Evolutionary conservation across 1,140 invertebrate genomes (phyloP), one percentile per base, ranked within the genome.

Genomic region (Bombus confusus): DNA sequence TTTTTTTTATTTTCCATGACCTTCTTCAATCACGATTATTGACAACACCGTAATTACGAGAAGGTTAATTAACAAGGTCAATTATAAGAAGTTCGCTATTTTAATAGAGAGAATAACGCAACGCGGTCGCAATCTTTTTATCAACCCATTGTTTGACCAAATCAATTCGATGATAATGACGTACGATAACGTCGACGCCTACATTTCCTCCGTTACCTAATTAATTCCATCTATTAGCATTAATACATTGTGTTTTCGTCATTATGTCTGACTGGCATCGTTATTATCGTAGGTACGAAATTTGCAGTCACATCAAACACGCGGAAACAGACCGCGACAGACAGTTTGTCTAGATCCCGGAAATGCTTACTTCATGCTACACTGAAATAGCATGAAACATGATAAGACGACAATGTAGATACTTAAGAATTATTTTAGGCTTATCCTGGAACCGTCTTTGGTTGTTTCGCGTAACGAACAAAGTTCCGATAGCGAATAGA

Each of bases 271-370:
- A 41, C 22, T 52, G 37, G 6, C 5, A n/a, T 75, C 75, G 22
- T 64, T 64, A 4, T 72, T 85, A 86, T 82, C 52, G 2, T 3
- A 52, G 4, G 3, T 52, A 52, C 22, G 47, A 74, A 78, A 79
- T 79, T 82, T 80, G 22, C 37, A 85, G 18, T 52, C 28, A 39
- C 34, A 37, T 37, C 18, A 31, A 69, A 31, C 47, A 73, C 37
- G 43, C 69, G 31, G 31, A 80, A n/a, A n/a, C 39, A 9, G 12
- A 68, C 66, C 43, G 12, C 15, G 13, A 47, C 82, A 80, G 41
- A 59, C 69, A 66, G 83, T 82, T 80, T 66, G 59, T 80, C 43
- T 71, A 52, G n/a, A 73, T 68, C 77, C 52, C 73, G 86, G 78
- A 88, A 89, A 76, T 80, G 57, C 15, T 62, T 66, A 47, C 28